Conservation (phyloP, 2,888 invertebrate genomes). For the Lasioglossum lativentre region DNA sequence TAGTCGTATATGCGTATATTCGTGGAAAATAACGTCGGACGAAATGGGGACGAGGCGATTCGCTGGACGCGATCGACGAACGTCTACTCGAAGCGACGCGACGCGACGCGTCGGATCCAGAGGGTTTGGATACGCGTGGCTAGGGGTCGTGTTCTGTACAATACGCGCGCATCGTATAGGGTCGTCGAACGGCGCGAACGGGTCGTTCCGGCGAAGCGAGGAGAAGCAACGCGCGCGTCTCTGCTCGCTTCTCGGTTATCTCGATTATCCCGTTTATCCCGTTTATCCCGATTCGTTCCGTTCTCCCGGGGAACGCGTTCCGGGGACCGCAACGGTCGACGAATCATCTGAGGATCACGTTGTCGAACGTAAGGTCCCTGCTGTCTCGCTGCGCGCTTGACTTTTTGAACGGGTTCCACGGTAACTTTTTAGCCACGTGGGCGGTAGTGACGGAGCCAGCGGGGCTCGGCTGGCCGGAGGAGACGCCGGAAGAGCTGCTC, state of each 20-base stretch:
- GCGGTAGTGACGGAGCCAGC: slow-evolving; percentile 86
- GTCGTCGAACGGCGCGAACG: slow-evolving; percentile 1
- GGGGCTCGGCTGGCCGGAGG: slow-evolving; percentile 87
- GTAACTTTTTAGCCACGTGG: slow-evolving; percentile 85
- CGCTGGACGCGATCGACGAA: neutral
- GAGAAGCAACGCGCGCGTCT: neutral
- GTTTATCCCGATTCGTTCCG: neutral
- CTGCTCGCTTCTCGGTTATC: neutral
- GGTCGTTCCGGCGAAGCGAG: neutral
- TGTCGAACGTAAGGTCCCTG: slow-evolving; percentile 85
- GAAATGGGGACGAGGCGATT: neutral
- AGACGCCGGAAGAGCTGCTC: slow-evolving; percentile 87
- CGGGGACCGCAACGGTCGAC: neutral
- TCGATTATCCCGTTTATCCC: neutral
- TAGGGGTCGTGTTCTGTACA: neutral
- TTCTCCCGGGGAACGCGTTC: neutral
- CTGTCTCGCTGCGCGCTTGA: slow-evolving; percentile 87
- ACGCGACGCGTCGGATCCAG: neutral
- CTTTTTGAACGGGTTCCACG: slow-evolving; percentile 91
- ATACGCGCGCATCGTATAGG: neutral
- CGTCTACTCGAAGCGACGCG: neutral
- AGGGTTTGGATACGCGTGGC: neutral
- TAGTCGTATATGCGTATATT: slow-evolving; percentile 32
- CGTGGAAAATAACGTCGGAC: slow-evolving; percentile 17
- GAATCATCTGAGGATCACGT: slow-evolving; percentile 87